phyloP scores from a whole-genome alignment of 2,797 vertebrate species.

The Masticophis lateralis region DNA sequence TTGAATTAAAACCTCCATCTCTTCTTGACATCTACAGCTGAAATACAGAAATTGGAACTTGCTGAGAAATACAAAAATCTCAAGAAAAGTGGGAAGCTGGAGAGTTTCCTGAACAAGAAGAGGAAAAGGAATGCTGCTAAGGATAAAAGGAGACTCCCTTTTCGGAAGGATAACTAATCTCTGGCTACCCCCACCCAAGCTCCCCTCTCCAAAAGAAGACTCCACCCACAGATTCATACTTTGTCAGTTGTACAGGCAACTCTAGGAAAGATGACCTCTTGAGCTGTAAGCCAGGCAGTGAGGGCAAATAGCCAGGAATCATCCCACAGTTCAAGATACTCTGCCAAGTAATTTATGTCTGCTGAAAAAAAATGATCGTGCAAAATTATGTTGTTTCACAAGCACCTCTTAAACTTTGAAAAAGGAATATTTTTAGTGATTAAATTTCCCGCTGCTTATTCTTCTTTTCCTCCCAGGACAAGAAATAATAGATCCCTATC shows the following conservation, averaged over 20 bases:
- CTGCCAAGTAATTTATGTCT: background rate
- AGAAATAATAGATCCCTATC: too few relatives aligned
- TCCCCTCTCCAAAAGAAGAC: background rate
- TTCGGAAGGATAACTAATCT: slow-evolving; percentile 56
- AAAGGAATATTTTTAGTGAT: background rate
- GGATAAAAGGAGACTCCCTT: slow-evolving; percentile 84
- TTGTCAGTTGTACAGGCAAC: background rate
- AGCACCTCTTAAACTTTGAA: background rate
- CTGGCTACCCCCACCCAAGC: background rate
- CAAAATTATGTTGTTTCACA: background rate
- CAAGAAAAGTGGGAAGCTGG: slow-evolving; percentile 89
- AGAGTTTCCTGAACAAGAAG: slow-evolving; percentile 90
- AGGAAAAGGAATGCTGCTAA: slow-evolving; percentile 91
- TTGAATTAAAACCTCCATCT: slow-evolving; percentile 21
- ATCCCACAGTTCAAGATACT: background rate
- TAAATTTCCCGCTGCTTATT: background rate
- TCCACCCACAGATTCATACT: rapidly evolving
- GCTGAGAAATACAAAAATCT: slow-evolving; percentile 86
- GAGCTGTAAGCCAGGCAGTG: background rate
- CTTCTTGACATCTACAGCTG: slow-evolving; percentile 70
- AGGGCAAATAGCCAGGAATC: background rate
- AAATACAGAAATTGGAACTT: slow-evolving; percentile 83
- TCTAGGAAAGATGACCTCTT: background rate
- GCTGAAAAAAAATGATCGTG: background rate
- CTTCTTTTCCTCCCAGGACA: background rate